phyloP scores from a whole-genome alignment of 2,113 vertebrate species.

The Brachyhypopomus occidentalis region DNA sequence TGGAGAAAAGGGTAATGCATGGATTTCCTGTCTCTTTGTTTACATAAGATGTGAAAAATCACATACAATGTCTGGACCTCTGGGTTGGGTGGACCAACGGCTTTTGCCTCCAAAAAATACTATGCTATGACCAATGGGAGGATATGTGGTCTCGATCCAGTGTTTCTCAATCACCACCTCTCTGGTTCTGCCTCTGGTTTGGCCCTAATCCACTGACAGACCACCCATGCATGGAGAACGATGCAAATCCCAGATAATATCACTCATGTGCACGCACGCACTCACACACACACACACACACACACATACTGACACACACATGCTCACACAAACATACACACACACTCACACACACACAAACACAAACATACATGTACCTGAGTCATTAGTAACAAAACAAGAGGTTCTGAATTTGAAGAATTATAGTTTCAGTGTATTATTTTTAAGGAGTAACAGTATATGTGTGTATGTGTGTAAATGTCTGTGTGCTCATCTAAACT shows the following conservation, averaged over 20 bases:
- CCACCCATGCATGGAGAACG: conserved; percentile 41
- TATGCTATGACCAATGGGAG: too few relatives aligned
- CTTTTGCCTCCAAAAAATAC: too few relatives aligned
- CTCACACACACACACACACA: conserved; percentile 41
- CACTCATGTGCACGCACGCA: conserved; percentile 24
- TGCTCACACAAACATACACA: too few relatives aligned
- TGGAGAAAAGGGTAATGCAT: too few relatives aligned
- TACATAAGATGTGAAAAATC: too few relatives aligned
- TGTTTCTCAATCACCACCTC: too few relatives aligned
- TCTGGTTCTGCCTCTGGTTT: conserved; percentile 23
- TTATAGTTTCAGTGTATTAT: too few relatives aligned
- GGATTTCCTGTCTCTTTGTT: too few relatives aligned
- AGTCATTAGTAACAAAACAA: conserved; percentile 20
- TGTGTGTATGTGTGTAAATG: neutral
- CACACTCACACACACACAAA: conserved; percentile 28
- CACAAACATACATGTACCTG: conserved; percentile 8
- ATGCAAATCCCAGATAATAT: conserved; percentile 52
- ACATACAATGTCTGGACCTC: too few relatives aligned
- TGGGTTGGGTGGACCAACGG: too few relatives aligned
- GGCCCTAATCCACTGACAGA: conserved; percentile 60
- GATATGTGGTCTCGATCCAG: too few relatives aligned
- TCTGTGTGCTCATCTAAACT: neutral
- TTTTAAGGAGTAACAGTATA: neutral
- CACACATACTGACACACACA: conserved; percentile 36
- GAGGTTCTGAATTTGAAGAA: conserved; percentile 36